Evolutionary conservation across 2,888 invertebrate genomes (phyloP), one percentile per base, ranked within the genome.

Genomic region (Eledone cirrhosa): DNA sequence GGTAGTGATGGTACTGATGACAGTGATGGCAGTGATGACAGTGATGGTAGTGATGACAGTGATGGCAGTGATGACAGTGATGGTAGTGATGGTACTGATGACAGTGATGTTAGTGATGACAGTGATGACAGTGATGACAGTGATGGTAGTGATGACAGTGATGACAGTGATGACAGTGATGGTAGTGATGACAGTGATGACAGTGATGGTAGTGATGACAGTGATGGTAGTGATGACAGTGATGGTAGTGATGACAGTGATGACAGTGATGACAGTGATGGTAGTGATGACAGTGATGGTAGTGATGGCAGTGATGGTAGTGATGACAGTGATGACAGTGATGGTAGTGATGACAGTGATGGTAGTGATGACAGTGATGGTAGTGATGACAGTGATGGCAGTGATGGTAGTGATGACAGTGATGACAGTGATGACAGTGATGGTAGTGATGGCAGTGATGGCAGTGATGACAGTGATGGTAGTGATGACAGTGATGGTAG

Each of bases 391-490:
- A 69, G 72, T 69, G 19, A 19, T 69, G 72, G 24, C 27, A 69
- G 72, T 69, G 72, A 24, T 69, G 72, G 24, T 24, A 69, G 72
- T n/a, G 72, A 16, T 69, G 27, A 19, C 24, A 19, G 72, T 24
- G 27, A 19, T n/a, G 72, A 24, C 27, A 24, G 19, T 69, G 27
- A 24, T 24, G 24, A 24, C 24, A 69, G 72, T 69, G 27, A 24
- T 19, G 72, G 27, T 16, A 24, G 19, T 19, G 72, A 16, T 69
- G 72, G 24, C 27, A 69, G 72, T 69, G 72, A 19, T 69, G 72
- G 27, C 27, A 69, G 72, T 69, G 72, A 19, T 69, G 72, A 69
- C 27, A 69, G 72, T 69, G 72, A 24, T 69, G 72, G 24, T 24
- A 69, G 72, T 24, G 72, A 27, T 69, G 72, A 24, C 27, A 24